Base-by-base conservation (phyloP, 2,888 invertebrate species). In the Erebia epiphron region DNA sequence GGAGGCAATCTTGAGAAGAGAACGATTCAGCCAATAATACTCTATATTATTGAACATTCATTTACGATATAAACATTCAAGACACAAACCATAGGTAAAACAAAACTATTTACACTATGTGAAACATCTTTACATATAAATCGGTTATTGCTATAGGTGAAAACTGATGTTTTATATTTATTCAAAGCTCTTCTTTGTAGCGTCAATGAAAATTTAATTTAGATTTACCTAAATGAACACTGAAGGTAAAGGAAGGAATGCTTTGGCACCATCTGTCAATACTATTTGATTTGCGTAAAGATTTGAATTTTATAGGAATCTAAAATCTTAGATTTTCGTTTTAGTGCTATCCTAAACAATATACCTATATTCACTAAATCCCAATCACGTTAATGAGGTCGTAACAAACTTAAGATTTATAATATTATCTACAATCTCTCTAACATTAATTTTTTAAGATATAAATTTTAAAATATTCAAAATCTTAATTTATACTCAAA, bases 1-100 rank as follows among this genome's bases (percentile, higher is more conserved):
- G 87, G 84, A 83, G 81, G 75, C 85, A 85, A 86, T 85, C 84
- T 80, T 85, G 86, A 86, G 90, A 90, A 81, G 69, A 75, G 78
- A 80, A 82, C 82, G 82, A 79, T 73, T 75, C 74, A 77, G 78
- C 73, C 79, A 75, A 74, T 75, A 76, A 73, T 73, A 79, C 77
- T 72, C 66, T 73, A 71, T 61, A 69, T 67, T 61, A 69, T 67
- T 67, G 67, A 79, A 79, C 78, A 80, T 79, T 75, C 77, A 80
- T 78, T 79, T 78, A 83, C 80, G 81, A 78, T 76, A 80, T 73
- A 76, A 76, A 76, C 75, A 75, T 78, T 74, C 75, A 75, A 73
- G 69, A 76, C 75, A 78, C 72, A 77, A 79, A 73, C 70, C 67
- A 77, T 76, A 35, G 35, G 7, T 35, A 77, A 78, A 79, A 73